Conservation (phyloP, 2,797 vertebrate species). For the Limnodromus scolopaceus region DNA sequence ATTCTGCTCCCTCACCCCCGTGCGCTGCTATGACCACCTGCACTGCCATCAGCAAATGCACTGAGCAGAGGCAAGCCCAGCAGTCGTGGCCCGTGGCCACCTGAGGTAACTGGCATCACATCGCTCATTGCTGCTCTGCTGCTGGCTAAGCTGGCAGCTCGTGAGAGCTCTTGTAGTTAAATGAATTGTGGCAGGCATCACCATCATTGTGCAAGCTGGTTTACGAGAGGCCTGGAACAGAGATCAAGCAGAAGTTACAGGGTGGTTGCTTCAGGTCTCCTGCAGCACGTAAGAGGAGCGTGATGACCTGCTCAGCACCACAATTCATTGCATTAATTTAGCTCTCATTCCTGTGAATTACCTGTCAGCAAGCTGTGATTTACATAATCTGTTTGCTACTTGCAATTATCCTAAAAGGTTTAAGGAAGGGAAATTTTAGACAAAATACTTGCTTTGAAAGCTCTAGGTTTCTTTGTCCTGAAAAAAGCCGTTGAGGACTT, state of each 20-base stretch:
- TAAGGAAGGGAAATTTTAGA: neutral
- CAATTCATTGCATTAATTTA: neutral
- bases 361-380: neutral
- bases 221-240: neutral
- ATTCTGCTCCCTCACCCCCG: neutral
- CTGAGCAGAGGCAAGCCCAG: neutral
- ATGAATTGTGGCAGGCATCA: neutral
- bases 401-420: neutral
- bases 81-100: neutral
- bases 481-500: neutral
- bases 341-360: neutral
- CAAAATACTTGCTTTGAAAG: neutral
- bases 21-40: neutral
- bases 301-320: neutral
- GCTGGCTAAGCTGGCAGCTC: neutral
- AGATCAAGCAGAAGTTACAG: neutral
- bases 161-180: neutral
- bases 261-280: neutral
- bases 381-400: neutral
- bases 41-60: neutral
- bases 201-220: rapidly evolving
- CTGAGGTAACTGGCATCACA: rapidly evolving
- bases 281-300: rapidly evolving
- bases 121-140: neutral
- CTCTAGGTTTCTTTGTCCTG: neutral